Conservation (phyloP, 2,888 invertebrate species). For the Rhamnusium bicolor region DNA sequence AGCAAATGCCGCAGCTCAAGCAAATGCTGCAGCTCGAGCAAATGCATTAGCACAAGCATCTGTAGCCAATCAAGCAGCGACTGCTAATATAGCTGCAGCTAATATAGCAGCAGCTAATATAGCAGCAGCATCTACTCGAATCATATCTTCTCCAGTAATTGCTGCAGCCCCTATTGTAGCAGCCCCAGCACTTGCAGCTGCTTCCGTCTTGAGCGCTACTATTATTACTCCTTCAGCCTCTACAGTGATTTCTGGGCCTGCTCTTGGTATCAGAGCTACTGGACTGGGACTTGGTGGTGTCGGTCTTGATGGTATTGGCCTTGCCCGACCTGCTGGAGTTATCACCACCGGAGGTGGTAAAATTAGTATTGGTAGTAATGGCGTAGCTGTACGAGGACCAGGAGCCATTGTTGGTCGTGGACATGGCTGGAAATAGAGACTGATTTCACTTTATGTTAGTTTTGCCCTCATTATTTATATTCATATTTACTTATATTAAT, state of each 20-base stretch:
- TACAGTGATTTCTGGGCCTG: neutral
- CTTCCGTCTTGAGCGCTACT: constrained; percentile 2
- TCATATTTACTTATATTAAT: neutral
- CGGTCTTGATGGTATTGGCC: constrained; percentile 38
- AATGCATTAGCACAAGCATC: neutral
- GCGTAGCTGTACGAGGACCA: constrained; percentile 13
- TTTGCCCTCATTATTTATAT: neutral
- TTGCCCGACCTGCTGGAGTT: constrained; percentile 32
- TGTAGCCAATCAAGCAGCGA: constrained; percentile 2
- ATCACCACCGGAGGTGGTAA: constrained; percentile 18
- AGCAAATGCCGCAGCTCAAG: constrained; percentile 15
- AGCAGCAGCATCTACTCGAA: constrained; percentile 17
- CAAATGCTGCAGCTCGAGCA: constrained; percentile 7
- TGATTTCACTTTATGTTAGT: constrained; percentile 11
- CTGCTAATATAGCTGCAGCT: constrained; percentile 3
- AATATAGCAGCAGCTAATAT: neutral
- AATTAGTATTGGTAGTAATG: constrained; percentile 18
- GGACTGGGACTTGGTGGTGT: constrained; percentile 48
- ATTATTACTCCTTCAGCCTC: constrained; percentile 1
- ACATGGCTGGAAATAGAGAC: constrained; percentile 16
- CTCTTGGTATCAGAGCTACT: constrained; percentile 28
- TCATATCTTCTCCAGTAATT: too few relatives aligned
- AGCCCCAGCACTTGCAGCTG: neutral
- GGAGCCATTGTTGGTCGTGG: constrained; percentile 9
- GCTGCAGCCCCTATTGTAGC: constrained; percentile 20